Base-by-base conservation (phyloP, 2,113 vertebrate species). In the Xiphophorus maculatus region DNA sequence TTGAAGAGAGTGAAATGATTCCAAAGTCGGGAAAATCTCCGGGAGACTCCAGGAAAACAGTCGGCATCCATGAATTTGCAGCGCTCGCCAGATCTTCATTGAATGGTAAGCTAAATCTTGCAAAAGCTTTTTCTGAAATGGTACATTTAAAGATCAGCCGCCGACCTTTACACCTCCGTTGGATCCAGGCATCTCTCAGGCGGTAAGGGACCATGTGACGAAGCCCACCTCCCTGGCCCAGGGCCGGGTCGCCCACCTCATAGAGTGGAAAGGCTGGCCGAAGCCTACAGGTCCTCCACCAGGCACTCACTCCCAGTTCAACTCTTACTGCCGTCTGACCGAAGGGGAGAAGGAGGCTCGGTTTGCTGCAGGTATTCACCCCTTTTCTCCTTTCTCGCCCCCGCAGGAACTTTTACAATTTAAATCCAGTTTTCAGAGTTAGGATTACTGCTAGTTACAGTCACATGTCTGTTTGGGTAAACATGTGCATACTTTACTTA, bases 221-320 rank as follows among this genome's bases (percentile, higher is more conserved):
- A 99, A 99, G 91, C 97, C 98, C 3, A 99, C 98, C 0, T 97
- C 97, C 40, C 98, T 99, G 96, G 97, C 97, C 10, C 97, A 99
- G 94, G 97, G 98, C 84, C 95, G 98, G 0, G 97, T 99, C 0
- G 97, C 98, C 73, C 98, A 98, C 92, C 97, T 99, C 84, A 99
- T 99, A 0, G 98, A 99, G 83, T 99, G 97, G 97, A 99, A 99
- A 89, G 97, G 97, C 63, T 98, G 98, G 97, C 97, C 97, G 82
- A 98, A 97, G 88, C 96, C 97, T 0, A 92, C 94, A 3, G 95
- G 96, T 65, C 95, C 96, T 0, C 93, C 96, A 0, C 82, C 88
- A 10, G 86, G 96, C 1, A 85, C 97, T 80, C 96, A 98, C 81
- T 96, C 96, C 71, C 95, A 98, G 77, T 97, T 98, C 90, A 97